A percentile compares a stretch with the other conserved stretches of the same genome.
Evolutionary conservation across 2,113 vertebrate species (phyloP).

Genomic region (Picathartes gymnocephalus): DNA sequence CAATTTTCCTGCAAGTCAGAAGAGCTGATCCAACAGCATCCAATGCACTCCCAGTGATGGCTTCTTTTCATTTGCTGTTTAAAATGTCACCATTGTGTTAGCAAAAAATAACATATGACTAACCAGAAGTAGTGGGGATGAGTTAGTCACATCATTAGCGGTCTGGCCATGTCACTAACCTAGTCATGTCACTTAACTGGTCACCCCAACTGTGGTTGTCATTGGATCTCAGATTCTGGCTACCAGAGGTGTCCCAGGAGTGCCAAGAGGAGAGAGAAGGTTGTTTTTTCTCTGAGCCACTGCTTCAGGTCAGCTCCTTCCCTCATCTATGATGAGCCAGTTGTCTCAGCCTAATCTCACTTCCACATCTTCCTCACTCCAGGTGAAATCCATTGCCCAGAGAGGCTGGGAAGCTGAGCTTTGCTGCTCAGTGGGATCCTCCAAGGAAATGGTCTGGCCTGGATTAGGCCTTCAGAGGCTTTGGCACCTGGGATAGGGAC

Average conservation of each 20-base stretch:
- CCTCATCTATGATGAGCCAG: background rate
- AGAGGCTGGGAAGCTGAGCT: background rate
- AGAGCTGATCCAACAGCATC: background rate
- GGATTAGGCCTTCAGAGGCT: background rate
- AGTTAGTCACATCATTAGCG: background rate
- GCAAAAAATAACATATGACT: background rate
- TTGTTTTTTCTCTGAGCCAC: background rate
- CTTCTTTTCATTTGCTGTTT: background rate
- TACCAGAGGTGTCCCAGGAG: no score
- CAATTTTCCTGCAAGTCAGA: background rate
- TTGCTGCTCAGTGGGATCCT: accelerated
- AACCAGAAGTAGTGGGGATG: background rate
- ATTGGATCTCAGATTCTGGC: background rate
- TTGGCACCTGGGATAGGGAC: background rate
- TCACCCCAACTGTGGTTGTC: background rate
- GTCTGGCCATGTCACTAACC: background rate
- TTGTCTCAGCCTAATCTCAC: background rate
- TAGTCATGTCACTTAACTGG: background rate
- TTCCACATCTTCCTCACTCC: background rate
- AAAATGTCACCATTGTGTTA: background rate
- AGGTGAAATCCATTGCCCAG: background rate
- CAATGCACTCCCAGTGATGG: background rate
- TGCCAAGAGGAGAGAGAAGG: background rate
- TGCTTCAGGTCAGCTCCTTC: background rate
- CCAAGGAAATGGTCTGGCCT: background rate